Conservation (phyloP, 2,113 vertebrate species). For the Orycteropus afer region DNA sequence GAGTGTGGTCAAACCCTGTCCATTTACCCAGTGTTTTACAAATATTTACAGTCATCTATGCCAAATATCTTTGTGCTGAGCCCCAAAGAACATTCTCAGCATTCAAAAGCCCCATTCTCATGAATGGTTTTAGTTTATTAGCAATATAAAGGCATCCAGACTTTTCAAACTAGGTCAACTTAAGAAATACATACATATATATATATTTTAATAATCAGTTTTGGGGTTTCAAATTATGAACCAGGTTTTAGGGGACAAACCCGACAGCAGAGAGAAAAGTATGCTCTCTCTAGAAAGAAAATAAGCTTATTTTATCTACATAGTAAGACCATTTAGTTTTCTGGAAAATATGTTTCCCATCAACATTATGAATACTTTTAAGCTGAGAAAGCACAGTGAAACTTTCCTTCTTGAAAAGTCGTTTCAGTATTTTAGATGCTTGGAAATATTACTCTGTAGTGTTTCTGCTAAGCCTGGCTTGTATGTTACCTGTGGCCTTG, state of each 20-base stretch:
- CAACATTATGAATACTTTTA: conserved; percentile 22
- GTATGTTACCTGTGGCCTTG: not conserved
- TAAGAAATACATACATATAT: conserved; percentile 61
- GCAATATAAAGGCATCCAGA: conserved; percentile 69
- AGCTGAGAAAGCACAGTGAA: conserved; percentile 40
- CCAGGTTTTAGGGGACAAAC: conserved; percentile 29
- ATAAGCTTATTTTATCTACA: conserved; percentile 23
- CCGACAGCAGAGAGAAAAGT: conserved; percentile 31
- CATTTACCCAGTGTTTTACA: conserved; percentile 85
- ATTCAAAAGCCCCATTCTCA: conserved; percentile 77
- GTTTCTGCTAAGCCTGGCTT: not conserved
- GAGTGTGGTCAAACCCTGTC: conserved; percentile 78
- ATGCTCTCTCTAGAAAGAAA: conserved; percentile 13
- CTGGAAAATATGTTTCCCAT: conserved; percentile 40
- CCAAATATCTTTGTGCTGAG: conserved; percentile 87
- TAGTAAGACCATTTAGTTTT: conserved; percentile 18
- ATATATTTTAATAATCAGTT: conserved; percentile 55
- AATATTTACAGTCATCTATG: conserved; percentile 85
- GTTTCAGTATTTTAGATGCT: conserved; percentile 26
- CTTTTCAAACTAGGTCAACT: conserved; percentile 77
- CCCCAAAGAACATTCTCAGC: conserved; percentile 73
- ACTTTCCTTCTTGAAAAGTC: conserved; percentile 35
- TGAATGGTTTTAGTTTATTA: conserved; percentile 76
- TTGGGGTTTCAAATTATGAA: conserved; percentile 67
- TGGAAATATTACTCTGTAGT: not conserved